Base-by-base conservation (phyloP, 92 coral and sea anemone genomes). In the Zoanthus solanderi region DNA sequence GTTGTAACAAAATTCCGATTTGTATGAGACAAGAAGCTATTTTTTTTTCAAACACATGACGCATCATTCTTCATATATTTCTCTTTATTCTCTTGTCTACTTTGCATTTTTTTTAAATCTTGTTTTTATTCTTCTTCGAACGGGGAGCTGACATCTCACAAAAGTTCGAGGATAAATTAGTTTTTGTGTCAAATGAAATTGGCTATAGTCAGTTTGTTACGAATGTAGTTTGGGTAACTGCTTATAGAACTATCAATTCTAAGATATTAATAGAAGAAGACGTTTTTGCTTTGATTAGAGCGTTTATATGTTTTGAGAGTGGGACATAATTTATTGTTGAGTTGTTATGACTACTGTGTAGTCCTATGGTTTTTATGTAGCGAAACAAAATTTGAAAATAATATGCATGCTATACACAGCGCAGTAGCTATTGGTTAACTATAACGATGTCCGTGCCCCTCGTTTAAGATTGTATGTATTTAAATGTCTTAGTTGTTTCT, bases 351-450 rank as follows among this genome's bases (percentile, higher is more conserved):
- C 68, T 78, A 29, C 83, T 15, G 32, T 32, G 83, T 56, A 78
- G 83, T 37, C 68, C 12, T 32, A 14, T 11, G 65, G 8, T 32
- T 23, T 57, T 57, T 17, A 57, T 32, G 57, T 78, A 10, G 46
- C 6, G 71, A 78, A 78, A 31, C 48, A 30, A 78, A 78, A 78
- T 78, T 78, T 78, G 83, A 30, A 78, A 78, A 78, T 56, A 56
- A 54, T 78, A 78, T 57, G 69, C 83, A 78, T 78, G 83, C 48
- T 78, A 31, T 28, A 68, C 7, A 45, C 28, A 23, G 18, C 71
- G 71, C 46, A 31, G 15, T 31, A 34, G 37, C 34, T 78, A 18
- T 11, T 54, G 16, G 28, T 29, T 61, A 17, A 61, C 29, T 28
- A 78, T 47, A 78, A 78, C 83, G 83, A 78, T 30, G 56, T 66